Base-by-base conservation (phyloP, 2,113 vertebrate species). In the Taxidea taxus region DNA sequence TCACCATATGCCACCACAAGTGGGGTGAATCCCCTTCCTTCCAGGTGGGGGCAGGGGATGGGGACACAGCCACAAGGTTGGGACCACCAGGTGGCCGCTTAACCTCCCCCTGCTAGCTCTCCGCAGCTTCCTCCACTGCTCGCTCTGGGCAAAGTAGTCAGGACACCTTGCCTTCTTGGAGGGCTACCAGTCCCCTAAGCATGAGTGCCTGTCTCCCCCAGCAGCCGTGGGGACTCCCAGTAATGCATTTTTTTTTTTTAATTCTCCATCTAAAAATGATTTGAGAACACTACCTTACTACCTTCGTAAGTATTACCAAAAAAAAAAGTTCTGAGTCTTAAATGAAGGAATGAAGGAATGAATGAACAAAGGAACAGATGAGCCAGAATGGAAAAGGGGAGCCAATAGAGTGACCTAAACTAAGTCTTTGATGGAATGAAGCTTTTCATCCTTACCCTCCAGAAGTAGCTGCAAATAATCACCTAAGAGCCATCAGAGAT, bases 131-230 rank as follows among this genome's bases (percentile, higher is more conserved):
- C 99, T 99, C 99, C 99, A 99, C 68, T 99, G 99, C 95, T 99
- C 99, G 89, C 99, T 99, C 98, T 99, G 99, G 97, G 99, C 97
- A 98, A 99, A 99, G 98, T 99, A 99, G 97, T 99, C 99, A 0
- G 99, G 99, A 96, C 99, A 99, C 99, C 99, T 96, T 0, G 99
- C 99, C 97, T 99, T 99, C 97, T 99, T 99, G 0, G 99, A 99
- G 1, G 99, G 99, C 86, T 99, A 99, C 99, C 99, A 99, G 97
- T 98, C 96, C 66, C 99, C 99, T 98, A 99, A 95, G 93, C 97
- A 96, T 60, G 58, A 60, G 25, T 25, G 23, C 58, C 58, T 60
- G 4, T 4, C 10, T 60, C 58, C 58, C 11, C 58, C 58, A 60
- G 58, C 4, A 4, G 60, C 27, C 60, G 11, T 5, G 12, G 27